Percentiles rank a stretch among this genome's conserved stretches.
phyloP scores from a whole-genome alignment of 1,140 invertebrate genomes.

The Ceratosolen fusciceps region DNA sequence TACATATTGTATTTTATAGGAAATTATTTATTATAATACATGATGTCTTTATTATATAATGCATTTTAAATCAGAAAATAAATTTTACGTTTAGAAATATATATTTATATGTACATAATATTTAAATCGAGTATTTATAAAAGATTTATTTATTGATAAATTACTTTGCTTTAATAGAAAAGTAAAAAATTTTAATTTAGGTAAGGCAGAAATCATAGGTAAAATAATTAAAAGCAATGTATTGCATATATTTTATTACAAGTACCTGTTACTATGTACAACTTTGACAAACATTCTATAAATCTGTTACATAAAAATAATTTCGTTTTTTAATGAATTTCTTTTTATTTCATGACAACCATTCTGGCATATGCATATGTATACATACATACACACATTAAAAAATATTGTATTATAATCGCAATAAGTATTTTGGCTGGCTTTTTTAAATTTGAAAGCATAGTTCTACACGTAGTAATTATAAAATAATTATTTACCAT shows the following conservation, averaged over 20 bases:
- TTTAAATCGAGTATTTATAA: no score
- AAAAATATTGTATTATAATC: conserved; percentile 20
- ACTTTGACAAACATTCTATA: conserved; percentile 62
- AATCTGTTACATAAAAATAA: conserved; percentile 69
- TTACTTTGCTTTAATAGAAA: no score
- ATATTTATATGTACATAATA: no score
- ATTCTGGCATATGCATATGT: conserved; percentile 17
- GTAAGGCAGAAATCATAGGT: no score
- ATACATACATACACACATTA: no score
- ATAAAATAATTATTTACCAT: conserved; percentile 18
- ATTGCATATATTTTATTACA: conserved; percentile 68
- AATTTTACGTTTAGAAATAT: no score
- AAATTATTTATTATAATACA: no score
- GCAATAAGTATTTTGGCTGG: conserved; percentile 26
- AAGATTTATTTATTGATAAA: no score
- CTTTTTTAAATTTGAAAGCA: conserved; percentile 15
- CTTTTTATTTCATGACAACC: conserved; percentile 38
- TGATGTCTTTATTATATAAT: no score
- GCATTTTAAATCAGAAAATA: no score
- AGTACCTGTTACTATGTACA: conserved; percentile 70
- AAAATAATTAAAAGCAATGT: conserved; percentile 29
- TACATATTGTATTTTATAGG: no score
- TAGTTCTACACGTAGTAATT: conserved; percentile 11
- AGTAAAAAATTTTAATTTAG: no score
- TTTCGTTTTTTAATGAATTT: conserved; percentile 57